Conservation (phyloP, 2,113 vertebrate genomes). For the Rhadina sibilatrix region DNA sequence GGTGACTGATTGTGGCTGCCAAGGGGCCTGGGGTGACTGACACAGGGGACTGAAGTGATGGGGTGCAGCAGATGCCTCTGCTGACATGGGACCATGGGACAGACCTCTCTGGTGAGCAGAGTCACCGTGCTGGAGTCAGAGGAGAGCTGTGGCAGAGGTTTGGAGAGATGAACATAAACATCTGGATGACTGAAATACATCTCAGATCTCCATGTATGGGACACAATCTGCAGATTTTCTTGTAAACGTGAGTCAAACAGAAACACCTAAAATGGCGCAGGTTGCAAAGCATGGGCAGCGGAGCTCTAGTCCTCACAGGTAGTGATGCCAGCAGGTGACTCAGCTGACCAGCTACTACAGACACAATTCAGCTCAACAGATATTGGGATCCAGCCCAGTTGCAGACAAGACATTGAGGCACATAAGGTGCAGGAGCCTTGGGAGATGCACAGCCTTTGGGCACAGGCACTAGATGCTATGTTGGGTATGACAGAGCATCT, state of each 20-base stretch:
- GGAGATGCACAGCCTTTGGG: not conserved
- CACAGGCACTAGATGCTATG: not conserved
- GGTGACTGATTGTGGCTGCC: not conserved
- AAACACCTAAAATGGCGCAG: not conserved
- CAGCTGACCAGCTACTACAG: not conserved
- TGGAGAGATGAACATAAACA: not conserved
- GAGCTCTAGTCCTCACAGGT: not conserved
- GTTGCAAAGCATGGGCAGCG: not conserved
- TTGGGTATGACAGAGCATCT: not conserved
- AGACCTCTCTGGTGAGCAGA: not conserved
- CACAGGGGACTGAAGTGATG: not conserved
- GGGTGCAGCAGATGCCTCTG: not conserved
- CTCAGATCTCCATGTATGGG: too few species aligned
- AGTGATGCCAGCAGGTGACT: not conserved
- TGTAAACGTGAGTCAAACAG: not conserved
- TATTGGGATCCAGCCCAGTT: not conserved
- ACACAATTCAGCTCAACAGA: not conserved
- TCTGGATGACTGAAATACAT: not conserved
- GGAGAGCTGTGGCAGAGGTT: not conserved
- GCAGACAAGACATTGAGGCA: not conserved
- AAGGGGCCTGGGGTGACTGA: not conserved
- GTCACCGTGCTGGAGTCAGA: fast-evolving
- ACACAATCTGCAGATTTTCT: not conserved
- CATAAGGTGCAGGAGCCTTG: not conserved
- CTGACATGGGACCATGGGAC: not conserved